phyloP scores from a whole-genome alignment of 2,113 vertebrate genomes.

The Amblyornis subalaris region DNA sequence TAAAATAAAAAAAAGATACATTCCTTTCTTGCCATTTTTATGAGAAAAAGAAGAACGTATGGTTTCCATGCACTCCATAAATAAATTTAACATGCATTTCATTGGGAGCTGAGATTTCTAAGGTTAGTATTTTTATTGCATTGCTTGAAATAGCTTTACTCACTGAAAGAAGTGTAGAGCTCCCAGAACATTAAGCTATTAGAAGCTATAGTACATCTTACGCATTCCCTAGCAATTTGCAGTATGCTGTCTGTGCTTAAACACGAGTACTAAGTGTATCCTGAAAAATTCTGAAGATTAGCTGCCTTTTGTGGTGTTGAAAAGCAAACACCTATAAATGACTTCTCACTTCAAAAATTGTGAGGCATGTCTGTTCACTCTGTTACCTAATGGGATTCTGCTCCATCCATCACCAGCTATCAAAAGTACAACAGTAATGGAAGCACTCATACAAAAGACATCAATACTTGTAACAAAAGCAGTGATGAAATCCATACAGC shows the following conservation, averaged over 20 bases:
- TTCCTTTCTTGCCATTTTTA: slow-evolving; percentile 11
- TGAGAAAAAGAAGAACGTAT: neutral
- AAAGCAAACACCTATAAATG: neutral
- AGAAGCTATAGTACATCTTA: neutral
- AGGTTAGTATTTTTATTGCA: neutral
- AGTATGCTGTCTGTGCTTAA: neutral
- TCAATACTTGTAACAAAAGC: neutral
- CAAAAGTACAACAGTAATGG: neutral
- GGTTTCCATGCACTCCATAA: neutral
- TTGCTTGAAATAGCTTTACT: slow-evolving; percentile 18
- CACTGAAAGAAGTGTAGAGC: neutral
- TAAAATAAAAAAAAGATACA: neutral
- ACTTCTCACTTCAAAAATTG: neutral
- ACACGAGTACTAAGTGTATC: neutral
- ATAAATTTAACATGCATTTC: slow-evolving; percentile 15
- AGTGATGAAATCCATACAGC: neutral
- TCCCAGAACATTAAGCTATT: neutral
- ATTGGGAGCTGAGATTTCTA: slow-evolving; percentile 3
- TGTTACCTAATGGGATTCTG: neutral
- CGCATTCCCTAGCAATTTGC: neutral
- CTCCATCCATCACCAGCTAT: neutral
- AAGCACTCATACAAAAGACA: neutral
- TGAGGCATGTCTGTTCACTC: neutral
- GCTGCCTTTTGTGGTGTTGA: neutral
- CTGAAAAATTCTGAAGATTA: neutral